Conservation (phyloP, 1,140 invertebrate species). For the Heliconius hewitsoni region DNA sequence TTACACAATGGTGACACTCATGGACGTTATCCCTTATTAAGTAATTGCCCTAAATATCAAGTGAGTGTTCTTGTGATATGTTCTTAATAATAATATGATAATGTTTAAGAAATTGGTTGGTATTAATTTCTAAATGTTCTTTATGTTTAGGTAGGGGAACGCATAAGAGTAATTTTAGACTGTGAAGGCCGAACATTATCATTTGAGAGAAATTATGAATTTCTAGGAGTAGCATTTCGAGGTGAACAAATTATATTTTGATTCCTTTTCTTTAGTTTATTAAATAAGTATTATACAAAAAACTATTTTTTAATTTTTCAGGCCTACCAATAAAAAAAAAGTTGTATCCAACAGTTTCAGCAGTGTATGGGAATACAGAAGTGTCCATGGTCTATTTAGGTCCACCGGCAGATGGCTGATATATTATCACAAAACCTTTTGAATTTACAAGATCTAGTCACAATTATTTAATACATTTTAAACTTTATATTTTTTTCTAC, state of each 20-base stretch:
- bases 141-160: constrained; percentile 92
- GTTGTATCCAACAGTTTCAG: constrained; percentile 97
- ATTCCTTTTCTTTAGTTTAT: not conserved
- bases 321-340: constrained; percentile 93
- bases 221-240: constrained; percentile 98
- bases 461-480: constrained; percentile 33
- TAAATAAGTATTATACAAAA: not conserved
- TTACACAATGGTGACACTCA: constrained; percentile 98
- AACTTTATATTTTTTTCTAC: not conserved
- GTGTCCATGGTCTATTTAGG: constrained; percentile 99
- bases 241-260: constrained; percentile 80
- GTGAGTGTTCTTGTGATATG: constrained; percentile 75
- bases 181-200: constrained; percentile 98
- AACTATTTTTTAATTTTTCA: constrained; percentile 72
- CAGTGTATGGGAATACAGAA: constrained; percentile 99
- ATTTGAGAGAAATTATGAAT: constrained; percentile 99
- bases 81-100: not conserved
- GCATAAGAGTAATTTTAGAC: constrained; percentile 97
- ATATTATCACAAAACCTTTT: not conserved
- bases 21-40: constrained; percentile 96
- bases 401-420: constrained; percentile 95
- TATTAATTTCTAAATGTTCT: not conserved
- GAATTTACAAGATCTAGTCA: not conserved
- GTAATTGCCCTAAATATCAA: constrained; percentile 99
- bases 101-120: not conserved